Conservation (phyloP, 2,797 vertebrate species). For the Limosa lapponica region DNA sequence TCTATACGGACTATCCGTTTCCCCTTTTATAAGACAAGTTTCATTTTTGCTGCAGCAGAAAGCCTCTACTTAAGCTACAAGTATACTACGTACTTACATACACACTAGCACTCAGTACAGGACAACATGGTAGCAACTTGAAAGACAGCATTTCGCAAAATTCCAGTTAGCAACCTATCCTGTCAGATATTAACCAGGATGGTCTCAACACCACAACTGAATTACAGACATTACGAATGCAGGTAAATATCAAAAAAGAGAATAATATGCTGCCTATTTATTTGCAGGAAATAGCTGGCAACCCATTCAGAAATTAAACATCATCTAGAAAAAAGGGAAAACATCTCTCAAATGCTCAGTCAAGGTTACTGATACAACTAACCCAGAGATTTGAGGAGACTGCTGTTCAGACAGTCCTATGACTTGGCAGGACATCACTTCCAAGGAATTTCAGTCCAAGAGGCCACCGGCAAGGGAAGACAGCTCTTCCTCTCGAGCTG, state of each 20-base stretch:
- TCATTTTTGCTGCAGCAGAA: not conserved
- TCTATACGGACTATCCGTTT: not conserved
- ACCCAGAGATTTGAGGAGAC: not conserved
- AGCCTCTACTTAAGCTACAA: not conserved
- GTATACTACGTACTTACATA: not conserved
- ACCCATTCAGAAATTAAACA: not conserved
- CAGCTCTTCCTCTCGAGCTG: not conserved
- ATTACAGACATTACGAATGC: not conserved
- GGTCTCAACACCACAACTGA: not conserved
- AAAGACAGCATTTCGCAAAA: not conserved
- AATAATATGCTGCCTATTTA: fast-evolving
- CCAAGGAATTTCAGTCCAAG: constrained; percentile 34
- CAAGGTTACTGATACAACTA: not conserved
- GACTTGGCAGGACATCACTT: constrained; percentile 58
- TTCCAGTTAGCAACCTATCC: not conserved
- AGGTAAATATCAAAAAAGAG: not conserved
- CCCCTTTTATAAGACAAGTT: not conserved
- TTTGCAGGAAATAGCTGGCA: not conserved
- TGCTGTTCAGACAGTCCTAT: constrained; percentile 27
- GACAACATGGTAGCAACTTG: not conserved
- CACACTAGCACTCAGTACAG: not conserved
- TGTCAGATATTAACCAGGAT: not conserved
- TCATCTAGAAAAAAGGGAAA: not conserved
- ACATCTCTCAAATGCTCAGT: not conserved
- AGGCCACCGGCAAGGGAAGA: constrained; percentile 36